A percentile compares a stretch with the other conserved stretches of the same genome.
Evolutionary conservation across 2,888 invertebrate genomes (phyloP).

Genomic region (Meloe dianella): DNA sequence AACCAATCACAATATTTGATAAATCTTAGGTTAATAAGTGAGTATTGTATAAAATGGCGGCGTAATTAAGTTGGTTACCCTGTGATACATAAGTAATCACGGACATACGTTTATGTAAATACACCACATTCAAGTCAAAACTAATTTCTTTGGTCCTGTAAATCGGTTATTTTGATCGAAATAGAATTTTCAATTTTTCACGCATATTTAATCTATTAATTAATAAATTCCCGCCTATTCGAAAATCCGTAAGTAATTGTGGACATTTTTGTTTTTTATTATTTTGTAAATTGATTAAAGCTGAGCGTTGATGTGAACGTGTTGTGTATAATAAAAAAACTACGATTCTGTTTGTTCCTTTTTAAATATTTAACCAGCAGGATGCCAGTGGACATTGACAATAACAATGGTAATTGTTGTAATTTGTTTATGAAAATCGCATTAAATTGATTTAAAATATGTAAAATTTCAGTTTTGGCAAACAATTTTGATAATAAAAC

Average conservation of each 20-base stretch:
- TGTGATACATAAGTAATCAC: conserved; percentile 22
- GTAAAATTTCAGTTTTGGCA: conserved; percentile 29
- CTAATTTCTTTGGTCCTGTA: conserved; percentile 29
- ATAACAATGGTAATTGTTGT: too few species aligned
- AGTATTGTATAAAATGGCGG: neutral
- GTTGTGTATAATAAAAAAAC: too few species aligned
- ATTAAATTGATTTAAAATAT: conserved; percentile 15
- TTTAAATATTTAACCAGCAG: too few species aligned
- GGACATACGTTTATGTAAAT: conserved; percentile 30
- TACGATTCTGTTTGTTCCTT: too few species aligned
- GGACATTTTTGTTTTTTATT: too few species aligned
- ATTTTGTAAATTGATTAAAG: neutral
- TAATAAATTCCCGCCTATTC: conserved; percentile 26
- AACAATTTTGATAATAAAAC: conserved; percentile 20
- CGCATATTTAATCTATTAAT: conserved; percentile 32
- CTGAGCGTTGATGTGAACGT: neutral
- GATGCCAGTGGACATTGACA: too few species aligned
- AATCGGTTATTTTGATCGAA: conserved; percentile 38
- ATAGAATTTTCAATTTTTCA: too few species aligned
- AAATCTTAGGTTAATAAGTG: neutral
- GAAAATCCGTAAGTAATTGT: neutral
- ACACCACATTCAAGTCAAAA: conserved; percentile 28
- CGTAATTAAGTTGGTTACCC: neutral
- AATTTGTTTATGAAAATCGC: too few species aligned
- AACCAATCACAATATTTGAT: too few species aligned